Base-by-base conservation (phyloP, 2,797 vertebrate species). In the Pelochelys cantorii region DNA sequence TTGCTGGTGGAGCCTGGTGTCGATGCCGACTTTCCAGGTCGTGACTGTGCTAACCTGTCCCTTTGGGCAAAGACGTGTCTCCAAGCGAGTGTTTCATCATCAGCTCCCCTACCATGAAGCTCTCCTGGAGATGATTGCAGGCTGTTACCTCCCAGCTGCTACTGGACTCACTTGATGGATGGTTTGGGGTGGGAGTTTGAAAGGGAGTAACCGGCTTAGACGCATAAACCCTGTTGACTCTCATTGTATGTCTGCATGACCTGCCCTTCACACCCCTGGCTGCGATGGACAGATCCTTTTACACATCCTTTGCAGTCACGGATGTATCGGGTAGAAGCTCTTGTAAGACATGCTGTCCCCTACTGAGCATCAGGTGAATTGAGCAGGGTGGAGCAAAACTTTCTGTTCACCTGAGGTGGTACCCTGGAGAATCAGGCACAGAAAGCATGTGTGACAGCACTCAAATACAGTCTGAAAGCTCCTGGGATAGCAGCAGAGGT, bases 371-470 rank as follows among this genome's bases (percentile, higher is more conserved):
- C n/a, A 29, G 54, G n/a, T 78, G 5, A 7, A 11, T 20, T 15
- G 68, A 2, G 1, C 42, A 22, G 13, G 1, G 31, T 52, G 7
- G 48, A 78, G 29, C 20, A 31, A n/a, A 48, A 48, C 15, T 71
- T 14, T 52, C 34, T 48, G 34, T 22, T 42, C 4, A 0, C 52
- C 78, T 48, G 48, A 83, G 62, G 5, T 2, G 1, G 2, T 7
- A 42, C 20, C 42, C 31, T 80, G 60, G 55, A 10, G 15, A 20
- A 20, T 59, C 60, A 17, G 8, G 1, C 6, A 79, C 53, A 84
- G 78, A 34, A 18, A 7, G 52, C 29, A 37, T 13, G 17, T 0
- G 0, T 81, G 59, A 3, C 5, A 15, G 2, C 52, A 31, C 60
- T 79, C 8, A 71, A 48, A 75, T 79, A 56, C 56, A 4, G 3